Conservation (phyloP, 1,140 invertebrate genomes). For the Marisa cornuarietis region DNA sequence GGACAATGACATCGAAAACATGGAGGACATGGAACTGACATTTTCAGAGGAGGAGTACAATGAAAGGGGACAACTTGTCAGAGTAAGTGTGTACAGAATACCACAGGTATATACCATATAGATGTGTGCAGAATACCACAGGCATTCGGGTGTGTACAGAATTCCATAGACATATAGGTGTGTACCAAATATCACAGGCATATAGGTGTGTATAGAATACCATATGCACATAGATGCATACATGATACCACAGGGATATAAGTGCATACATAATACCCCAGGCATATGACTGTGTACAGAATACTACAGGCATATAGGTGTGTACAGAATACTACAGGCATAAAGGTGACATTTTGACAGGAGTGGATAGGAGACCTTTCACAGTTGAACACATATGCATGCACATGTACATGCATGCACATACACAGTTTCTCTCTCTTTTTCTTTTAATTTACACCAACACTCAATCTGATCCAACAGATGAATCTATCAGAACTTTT, state of each 20-base stretch:
- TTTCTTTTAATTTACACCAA: too few relatives aligned
- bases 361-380: background rate
- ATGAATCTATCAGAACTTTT: too few relatives aligned
- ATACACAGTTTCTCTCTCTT: too few relatives aligned
- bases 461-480: too few relatives aligned
- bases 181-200: background rate
- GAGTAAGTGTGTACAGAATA: slow-evolving; percentile 63
- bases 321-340: background rate
- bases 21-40: slow-evolving; percentile 82
- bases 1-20: slow-evolving; percentile 79
- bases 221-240: background rate
- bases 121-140: background rate
- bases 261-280: background rate
- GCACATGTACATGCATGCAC: too few relatives aligned
- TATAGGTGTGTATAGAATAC: slow-evolving; percentile 32
- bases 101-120: background rate
- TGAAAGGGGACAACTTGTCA: slow-evolving; percentile 77
- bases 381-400: too few relatives aligned
- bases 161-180: background rate
- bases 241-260: slow-evolving; percentile 38
- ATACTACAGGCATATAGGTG: background rate
- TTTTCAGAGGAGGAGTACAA: slow-evolving; percentile 92
- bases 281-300: background rate
- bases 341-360: background rate
- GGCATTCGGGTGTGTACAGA: background rate